Evolutionary conservation across 2,113 vertebrate species (phyloP), one percentile per base, ranked within the genome.

Genomic region (Willisornis vidua): DNA sequence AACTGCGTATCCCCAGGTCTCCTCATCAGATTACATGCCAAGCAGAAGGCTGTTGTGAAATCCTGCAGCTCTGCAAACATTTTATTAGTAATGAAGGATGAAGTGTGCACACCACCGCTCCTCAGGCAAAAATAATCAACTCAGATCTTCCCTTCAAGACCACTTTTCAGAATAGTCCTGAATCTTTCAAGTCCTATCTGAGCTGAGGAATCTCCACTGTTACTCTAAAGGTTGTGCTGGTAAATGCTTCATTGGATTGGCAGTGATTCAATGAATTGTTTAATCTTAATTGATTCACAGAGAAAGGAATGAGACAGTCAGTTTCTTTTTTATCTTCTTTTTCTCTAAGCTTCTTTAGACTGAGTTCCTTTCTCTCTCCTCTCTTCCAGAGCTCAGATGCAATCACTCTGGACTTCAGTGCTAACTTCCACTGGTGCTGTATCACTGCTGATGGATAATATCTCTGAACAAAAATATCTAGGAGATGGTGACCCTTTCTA

Each of bases 211-310:
- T 85, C 58, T 85, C 54, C 66, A 16, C 43, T 85, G 54, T 67
- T 85, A 49, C 67, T 85, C 67, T 70, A 84, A 83, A 43, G 71
- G 19, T 58, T 87, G 37, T 90, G 71, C 74, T 87, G 68, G 55
- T 66, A 94, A 91, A 92, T 85, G 84, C 77, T 89, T 94, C n/a
- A 0, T 85, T 89, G 87, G 65, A 85, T 43, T 91, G 71, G 91
- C 87, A 94, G 80, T 74, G 74, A 96, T 89, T 94, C 93, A 93
- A 84, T 68, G 52, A 94, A 94, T 95, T 94, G 85, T 92, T 96
- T 96, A 89, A 92, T 90, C 82, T 94, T 94, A 92, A 65, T 91
- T 3, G 6, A 82, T 95, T 92, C 85, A 81, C 19, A 28, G 71
- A 61, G 46, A 90, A 75, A 95, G 25, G 54, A 93, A 66, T 63